Evolutionary conservation across 1,140 invertebrate genomes (phyloP).

Genomic region (Leucophenga varia): DNA sequence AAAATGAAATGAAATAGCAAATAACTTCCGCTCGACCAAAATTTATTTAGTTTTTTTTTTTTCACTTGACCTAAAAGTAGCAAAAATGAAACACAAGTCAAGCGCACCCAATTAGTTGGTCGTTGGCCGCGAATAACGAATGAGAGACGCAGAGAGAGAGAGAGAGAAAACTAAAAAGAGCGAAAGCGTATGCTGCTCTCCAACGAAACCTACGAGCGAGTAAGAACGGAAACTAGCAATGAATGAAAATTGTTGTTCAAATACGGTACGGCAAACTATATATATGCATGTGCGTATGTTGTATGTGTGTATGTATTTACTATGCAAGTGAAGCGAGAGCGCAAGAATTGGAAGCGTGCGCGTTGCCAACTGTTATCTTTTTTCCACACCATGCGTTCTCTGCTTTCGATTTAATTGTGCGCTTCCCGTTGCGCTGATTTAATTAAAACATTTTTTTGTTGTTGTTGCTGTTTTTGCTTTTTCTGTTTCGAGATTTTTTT

Average conservation of each 20-base stretch:
- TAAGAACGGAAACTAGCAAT: conserved; percentile 42
- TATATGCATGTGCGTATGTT: conserved; percentile 6
- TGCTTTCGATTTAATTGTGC: conserved; percentile 2
- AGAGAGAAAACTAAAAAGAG: conserved; percentile 40
- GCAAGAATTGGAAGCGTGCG: conserved; percentile 24
- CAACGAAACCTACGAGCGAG: conserved; percentile 12
- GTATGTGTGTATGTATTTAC: conserved; percentile 7
- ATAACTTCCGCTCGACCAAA: too few relatives aligned
- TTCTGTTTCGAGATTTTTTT: too few relatives aligned
- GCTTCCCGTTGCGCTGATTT: conserved; percentile 6
- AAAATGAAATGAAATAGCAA: too few relatives aligned
- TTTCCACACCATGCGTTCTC: conserved; percentile 21
- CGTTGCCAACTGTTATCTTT: conserved; percentile 20
- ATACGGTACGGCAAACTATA: conserved; percentile 17
- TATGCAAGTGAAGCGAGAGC: conserved; percentile 38
- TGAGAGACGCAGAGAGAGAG: too few relatives aligned
- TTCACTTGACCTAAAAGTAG: too few relatives aligned
- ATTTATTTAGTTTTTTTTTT: too few relatives aligned
- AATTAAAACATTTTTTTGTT: conserved; percentile 2
- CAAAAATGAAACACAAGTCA: too few relatives aligned
- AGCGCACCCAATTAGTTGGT: too few relatives aligned
- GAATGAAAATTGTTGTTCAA: conserved; percentile 45
- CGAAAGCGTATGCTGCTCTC: background rate
- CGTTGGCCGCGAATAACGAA: too few relatives aligned
- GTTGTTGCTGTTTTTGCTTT: too few relatives aligned